Conservation (phyloP, 2,888 invertebrate genomes). For the Volucella bombylans region DNA sequence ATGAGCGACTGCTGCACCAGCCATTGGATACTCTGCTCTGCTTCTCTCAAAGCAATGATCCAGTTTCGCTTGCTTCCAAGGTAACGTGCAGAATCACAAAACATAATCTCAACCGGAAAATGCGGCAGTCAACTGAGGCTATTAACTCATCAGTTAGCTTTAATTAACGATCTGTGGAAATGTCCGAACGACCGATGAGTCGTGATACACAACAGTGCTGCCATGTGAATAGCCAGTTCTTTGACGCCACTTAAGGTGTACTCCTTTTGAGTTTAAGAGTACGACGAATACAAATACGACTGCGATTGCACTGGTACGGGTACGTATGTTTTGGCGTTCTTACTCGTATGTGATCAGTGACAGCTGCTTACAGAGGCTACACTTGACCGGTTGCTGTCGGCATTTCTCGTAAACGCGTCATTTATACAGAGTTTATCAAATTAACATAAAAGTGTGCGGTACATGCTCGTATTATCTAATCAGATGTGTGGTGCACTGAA, state of each 20-base stretch:
- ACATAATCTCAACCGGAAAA: conserved; percentile 72
- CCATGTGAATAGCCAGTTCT: conserved; percentile 50
- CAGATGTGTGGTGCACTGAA: conserved; percentile 55
- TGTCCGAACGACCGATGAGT: conserved; percentile 59
- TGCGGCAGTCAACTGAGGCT: conserved; percentile 64
- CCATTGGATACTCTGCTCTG: background rate
- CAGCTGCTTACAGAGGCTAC: conserved; percentile 9
- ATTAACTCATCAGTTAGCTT: conserved; percentile 71
- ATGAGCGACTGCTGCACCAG: conserved; percentile 32
- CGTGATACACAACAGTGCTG: conserved; percentile 55
- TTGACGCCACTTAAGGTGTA: conserved; percentile 60
- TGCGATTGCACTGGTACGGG: too few species aligned
- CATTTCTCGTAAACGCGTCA: conserved; percentile 31
- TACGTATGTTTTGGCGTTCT: conserved; percentile 34
- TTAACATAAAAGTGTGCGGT: conserved; percentile 65
- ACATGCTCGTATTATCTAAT: conserved; percentile 53
- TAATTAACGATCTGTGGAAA: conserved; percentile 72
- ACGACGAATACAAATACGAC: too few species aligned
- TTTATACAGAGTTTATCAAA: conserved; percentile 56
- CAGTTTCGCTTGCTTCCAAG: background rate
- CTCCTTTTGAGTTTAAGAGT: conserved; percentile 1
- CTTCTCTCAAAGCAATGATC: background rate
- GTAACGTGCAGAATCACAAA: conserved; percentile 53
- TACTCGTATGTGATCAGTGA: conserved; percentile 13
- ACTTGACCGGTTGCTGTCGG: conserved; percentile 48